These are phyloP conservation scores for Tonatia bakeri DNA, from an alignment of 2,113 vertebrate genomes.

Conservation along the genomic window DNA sequence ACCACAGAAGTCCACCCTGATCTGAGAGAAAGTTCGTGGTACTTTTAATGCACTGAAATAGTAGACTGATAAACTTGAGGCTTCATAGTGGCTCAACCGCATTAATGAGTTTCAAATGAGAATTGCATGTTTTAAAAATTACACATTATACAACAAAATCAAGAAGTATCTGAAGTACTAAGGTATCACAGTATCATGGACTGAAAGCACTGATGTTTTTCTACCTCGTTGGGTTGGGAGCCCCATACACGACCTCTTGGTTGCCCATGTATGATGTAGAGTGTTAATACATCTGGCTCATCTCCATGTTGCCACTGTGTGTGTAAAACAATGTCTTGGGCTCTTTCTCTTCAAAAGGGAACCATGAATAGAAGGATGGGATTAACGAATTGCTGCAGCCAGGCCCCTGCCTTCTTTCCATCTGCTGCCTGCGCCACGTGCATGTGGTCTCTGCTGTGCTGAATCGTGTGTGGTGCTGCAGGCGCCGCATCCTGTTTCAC, in stretches of 20 bases:
- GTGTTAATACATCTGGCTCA: neutral
- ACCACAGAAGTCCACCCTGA: neutral
- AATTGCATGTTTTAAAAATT: neutral
- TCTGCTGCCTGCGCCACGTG: fast-evolving
- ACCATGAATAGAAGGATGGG: neutral
- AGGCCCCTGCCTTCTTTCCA: neutral
- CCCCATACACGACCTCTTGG: neutral
- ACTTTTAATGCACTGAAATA: neutral
- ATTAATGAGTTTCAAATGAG: neutral
- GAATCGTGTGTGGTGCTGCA: neutral
- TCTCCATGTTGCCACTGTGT: neutral
- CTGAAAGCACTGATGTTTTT: neutral
- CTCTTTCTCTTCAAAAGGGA: neutral
- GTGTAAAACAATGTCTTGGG: neutral
- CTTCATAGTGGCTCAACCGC: neutral
- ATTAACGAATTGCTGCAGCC: neutral
- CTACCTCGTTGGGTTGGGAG: neutral
- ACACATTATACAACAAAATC: neutral
- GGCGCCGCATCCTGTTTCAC: neutral
- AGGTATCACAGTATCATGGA: neutral
- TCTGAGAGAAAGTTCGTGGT: neutral
- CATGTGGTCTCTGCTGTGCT: neutral
- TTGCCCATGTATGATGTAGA: neutral
- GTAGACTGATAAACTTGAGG: neutral
- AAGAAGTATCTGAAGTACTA: neutral